Evolutionary conservation across 2,797 vertebrate genomes (phyloP).

Genomic region (Pogonophryne albipinna): DNA sequence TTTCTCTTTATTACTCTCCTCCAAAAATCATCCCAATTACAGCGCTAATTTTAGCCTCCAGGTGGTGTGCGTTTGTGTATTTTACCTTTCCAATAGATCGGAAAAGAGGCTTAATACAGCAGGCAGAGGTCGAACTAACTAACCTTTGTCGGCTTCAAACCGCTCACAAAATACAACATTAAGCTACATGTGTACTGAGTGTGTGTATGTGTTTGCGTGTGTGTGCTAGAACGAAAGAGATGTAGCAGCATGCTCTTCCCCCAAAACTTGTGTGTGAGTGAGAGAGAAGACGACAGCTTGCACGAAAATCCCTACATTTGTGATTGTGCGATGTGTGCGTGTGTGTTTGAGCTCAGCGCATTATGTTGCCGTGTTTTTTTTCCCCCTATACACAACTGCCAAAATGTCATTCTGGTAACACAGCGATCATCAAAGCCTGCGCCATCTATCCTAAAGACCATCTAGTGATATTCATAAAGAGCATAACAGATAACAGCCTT

Average conservation of each 20-base stretch:
- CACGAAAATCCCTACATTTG: constrained; percentile 71
- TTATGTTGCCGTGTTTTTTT: constrained; percentile 63
- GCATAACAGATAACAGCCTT: constrained; percentile 84
- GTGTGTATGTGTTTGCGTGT: constrained; percentile 2
- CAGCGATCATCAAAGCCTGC: constrained; percentile 78
- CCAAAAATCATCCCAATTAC: constrained; percentile 79
- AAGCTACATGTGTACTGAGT: constrained; percentile 37
- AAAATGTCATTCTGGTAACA: constrained; percentile 79
- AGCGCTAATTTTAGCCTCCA: constrained; percentile 79
- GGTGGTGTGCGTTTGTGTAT: constrained; percentile 68
- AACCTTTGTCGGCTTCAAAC: constrained; percentile 63
- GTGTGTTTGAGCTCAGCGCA: constrained; percentile 66
- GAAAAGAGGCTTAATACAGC: constrained; percentile 67
- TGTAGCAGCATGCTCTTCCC: constrained; percentile 46
- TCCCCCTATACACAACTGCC: constrained; percentile 77
- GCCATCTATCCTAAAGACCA: constrained; percentile 82
- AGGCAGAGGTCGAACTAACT: constrained; percentile 63
- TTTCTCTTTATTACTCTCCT: constrained; percentile 64
- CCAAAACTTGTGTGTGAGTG: constrained; percentile 38
- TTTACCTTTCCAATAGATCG: constrained; percentile 75
- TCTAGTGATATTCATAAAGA: constrained; percentile 85
- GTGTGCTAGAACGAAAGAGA: constrained; percentile 4
- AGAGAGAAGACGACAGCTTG: constrained; percentile 72
- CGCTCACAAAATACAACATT: constrained; percentile 46
- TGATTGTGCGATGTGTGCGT: constrained; percentile 45